Evolutionary conservation across 2,797 vertebrate genomes (phyloP), one percentile per base, ranked within the genome.

Genomic region (Diplodus puntazzo): DNA sequence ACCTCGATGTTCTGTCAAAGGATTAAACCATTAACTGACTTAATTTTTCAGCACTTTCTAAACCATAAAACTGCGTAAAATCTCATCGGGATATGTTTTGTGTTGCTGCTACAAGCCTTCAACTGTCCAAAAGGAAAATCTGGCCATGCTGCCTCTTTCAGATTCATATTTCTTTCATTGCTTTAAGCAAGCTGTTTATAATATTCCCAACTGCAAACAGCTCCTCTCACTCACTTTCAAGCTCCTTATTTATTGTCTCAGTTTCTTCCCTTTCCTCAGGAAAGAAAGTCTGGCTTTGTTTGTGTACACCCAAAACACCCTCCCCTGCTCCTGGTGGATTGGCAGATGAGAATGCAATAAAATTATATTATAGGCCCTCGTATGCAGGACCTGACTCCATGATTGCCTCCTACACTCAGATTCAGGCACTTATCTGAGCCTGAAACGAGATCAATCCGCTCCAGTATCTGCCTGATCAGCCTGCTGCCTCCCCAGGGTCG

Each of bases 371-470:
- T 8, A 45, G 46, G 7, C 67, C 48, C 60, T 75, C 65, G 21
- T 50, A 55, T 74, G 52, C 62, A 73, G 18, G 61, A 69, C 55
- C 49, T 76, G 67, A 76, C 64, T 84, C 79, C 67, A 50, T 23
- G 54, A 16, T 55, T 78, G 66, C 77, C 74, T 69, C 58, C 64
- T 55, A 27, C 62, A 14, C 27, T 75, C 30, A 49, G 46, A 75
- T 34, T 62, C 21, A 65, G 21, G 52, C 69, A 46, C 68, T 85
- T 81, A 78, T 79, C 57, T 46, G 25, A 45, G 63, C 46, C 59
- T 49, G 42, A 86, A 81, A 85, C 77, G 17, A 64, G 59, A 81
- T 75, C 66, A 79, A 14, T 74, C 63, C 76, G 72, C 69, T 67
- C 34, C 61, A 42, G 20, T 76, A 80, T 87, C 58, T 62, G 48